Conservation (phyloP, 2,888 invertebrate species). For the Synergus japonicus region DNA sequence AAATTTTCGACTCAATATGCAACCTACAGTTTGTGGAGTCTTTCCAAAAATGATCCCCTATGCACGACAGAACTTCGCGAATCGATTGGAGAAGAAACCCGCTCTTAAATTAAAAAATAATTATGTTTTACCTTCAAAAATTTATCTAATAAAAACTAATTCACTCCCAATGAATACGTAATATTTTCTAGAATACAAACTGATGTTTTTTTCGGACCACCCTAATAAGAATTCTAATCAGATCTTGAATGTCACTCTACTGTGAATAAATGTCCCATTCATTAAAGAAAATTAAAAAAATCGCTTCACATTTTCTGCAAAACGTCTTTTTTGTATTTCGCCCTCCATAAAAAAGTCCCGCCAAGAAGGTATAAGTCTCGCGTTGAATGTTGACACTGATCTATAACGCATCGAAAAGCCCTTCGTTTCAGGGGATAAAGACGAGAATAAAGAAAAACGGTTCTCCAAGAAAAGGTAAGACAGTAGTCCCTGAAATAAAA, state of each 20-base stretch:
- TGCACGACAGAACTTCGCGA: neutral
- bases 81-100: neutral
- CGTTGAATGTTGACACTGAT: conserved; percentile 12
- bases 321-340: neutral
- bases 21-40: neutral
- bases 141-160: too few relatives aligned
- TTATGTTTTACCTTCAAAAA: neutral
- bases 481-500: neutral
- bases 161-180: too few relatives aligned
- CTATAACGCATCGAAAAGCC: conserved; percentile 8
- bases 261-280: too few relatives aligned
- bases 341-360: neutral
- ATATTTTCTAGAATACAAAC: too few relatives aligned
- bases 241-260: too few relatives aligned
- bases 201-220: too few relatives aligned
- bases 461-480: conserved; percentile 11
- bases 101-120: neutral
- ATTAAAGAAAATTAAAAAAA: neutral
- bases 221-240: too few relatives aligned
- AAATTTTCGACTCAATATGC: conserved; percentile 3
- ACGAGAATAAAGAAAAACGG: neutral
- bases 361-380: neutral
- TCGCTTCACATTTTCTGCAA: neutral
- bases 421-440: conserved; percentile 2
- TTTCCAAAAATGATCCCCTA: neutral